These are phyloP conservation scores for Sturmia bella DNA, from an alignment of 2,888 invertebrate species.

Conservation along the genomic window DNA sequence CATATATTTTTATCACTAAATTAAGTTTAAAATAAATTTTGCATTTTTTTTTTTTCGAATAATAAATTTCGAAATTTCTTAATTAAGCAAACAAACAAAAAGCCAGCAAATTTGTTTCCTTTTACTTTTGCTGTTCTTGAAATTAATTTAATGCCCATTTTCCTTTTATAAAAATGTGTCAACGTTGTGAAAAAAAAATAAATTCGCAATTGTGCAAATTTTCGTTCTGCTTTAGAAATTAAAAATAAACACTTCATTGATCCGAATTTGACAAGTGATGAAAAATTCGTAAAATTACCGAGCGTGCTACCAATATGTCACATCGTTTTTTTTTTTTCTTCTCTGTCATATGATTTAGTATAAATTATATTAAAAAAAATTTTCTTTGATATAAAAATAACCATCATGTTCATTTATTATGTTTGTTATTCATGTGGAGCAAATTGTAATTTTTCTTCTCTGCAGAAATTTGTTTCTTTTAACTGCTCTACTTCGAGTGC, in stretches of 20 bases:
- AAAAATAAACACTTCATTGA: slow-evolving; percentile 38
- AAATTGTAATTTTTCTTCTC: slow-evolving; percentile 28
- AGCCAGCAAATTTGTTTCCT: slow-evolving; percentile 11
- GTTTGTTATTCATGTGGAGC: slow-evolving; percentile 11
- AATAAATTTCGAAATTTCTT: background rate
- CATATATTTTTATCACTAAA: too few relatives aligned
- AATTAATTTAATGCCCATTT: slow-evolving; percentile 21
- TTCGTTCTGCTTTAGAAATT: slow-evolving; percentile 15
- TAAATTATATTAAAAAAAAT: background rate
- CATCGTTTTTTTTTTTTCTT: background rate
- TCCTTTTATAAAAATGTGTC: background rate
- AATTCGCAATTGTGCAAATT: background rate
- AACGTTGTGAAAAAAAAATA: background rate
- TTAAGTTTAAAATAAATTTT: too few relatives aligned
- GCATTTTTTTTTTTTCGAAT: too few relatives aligned
- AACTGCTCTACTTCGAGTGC: background rate
- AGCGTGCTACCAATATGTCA: slow-evolving; percentile 38
- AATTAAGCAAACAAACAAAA: background rate
- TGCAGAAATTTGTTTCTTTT: background rate
- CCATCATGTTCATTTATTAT: background rate
- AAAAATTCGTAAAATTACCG: slow-evolving; percentile 17
- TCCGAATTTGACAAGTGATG: slow-evolving; percentile 46
- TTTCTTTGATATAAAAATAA: background rate
- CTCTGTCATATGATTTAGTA: background rate
- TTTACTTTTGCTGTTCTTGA: slow-evolving; percentile 1